Evolutionary conservation across 2,113 vertebrate genomes (phyloP).

Genomic region (Nesogale talazaci): DNA sequence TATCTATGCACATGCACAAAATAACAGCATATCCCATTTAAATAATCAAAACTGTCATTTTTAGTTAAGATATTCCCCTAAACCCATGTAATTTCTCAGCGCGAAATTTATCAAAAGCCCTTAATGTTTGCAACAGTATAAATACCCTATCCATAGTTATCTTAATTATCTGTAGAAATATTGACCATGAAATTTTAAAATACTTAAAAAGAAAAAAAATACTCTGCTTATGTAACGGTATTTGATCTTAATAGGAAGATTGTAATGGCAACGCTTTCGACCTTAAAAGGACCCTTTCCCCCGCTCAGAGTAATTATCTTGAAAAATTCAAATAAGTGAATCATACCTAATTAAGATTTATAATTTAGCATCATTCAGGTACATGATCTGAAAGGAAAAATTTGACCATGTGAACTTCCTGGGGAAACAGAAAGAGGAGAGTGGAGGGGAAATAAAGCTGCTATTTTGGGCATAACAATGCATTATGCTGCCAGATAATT

Average conservation of each 20-base stretch:
- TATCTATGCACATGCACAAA: conserved; percentile 38
- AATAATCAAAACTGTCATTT: conserved; percentile 61
- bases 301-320: conserved; percentile 72
- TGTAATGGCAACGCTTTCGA: conserved; percentile 70
- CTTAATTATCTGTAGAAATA: too few relatives aligned
- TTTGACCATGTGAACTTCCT: conserved; percentile 46
- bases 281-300: conserved; percentile 65
- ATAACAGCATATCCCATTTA: conserved; percentile 49
- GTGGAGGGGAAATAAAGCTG: not conserved
- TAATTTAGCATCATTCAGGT: conserved; percentile 70
- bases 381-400: conserved; percentile 62
- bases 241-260: conserved; percentile 66
- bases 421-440: conserved; percentile 56
- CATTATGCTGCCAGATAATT: conserved; percentile 1
- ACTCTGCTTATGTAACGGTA: conserved; percentile 65
- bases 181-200: too few relatives aligned
- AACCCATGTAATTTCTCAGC: conserved; percentile 43
- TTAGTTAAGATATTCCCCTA: conserved; percentile 53
- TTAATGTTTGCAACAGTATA: conserved; percentile 53
- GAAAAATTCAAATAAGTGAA: conserved; percentile 75
- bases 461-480: not conserved
- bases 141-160: not conserved
- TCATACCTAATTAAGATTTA: conserved; percentile 76
- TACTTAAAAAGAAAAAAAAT: conserved; percentile 46
- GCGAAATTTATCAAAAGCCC: conserved; percentile 54